Percentiles rank a stretch among this genome's conserved stretches.
Evolutionary conservation across 2,888 invertebrate genomes (phyloP).

Genomic region (Brassicogethes aeneus): DNA sequence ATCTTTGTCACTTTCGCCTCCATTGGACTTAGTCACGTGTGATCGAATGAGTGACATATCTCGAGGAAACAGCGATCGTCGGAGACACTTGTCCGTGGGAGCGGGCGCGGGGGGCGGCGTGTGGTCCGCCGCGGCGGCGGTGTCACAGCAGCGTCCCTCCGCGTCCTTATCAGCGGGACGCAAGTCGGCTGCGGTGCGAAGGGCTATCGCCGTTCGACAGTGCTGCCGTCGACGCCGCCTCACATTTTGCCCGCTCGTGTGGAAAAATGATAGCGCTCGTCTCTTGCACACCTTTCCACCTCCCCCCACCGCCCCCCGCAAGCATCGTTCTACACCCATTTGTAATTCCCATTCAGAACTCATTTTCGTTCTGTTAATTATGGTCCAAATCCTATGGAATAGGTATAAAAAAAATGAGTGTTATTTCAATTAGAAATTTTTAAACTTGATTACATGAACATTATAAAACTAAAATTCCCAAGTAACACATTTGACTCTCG

Average conservation of each 20-base stretch:
- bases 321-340: not conserved
- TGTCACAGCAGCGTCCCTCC: constrained; percentile 25
- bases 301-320: constrained; percentile 2
- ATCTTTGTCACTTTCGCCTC: constrained; percentile 17
- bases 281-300: constrained; percentile 12
- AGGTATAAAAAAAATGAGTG: no score
- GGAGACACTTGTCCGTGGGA: not conserved
- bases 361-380: no score
- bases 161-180: constrained; percentile 34
- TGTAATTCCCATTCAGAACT: no score
- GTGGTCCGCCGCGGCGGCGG: constrained; percentile 6
- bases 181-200: constrained; percentile 34
- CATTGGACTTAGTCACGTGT: constrained; percentile 35
- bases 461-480: no score
- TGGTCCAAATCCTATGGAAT: no score
- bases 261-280: constrained; percentile 47
- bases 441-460: no score
- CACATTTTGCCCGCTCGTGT: constrained; percentile 44
- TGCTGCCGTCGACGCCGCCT: constrained; percentile 18
- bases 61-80: constrained; percentile 23
- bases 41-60: constrained; percentile 35
- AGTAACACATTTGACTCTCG: no score
- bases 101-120: not conserved
- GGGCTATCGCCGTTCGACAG: constrained; percentile 38
- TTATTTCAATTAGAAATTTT: no score